Conservation (phyloP, 2,888 invertebrate genomes). For the Polydrusus cervinus region DNA sequence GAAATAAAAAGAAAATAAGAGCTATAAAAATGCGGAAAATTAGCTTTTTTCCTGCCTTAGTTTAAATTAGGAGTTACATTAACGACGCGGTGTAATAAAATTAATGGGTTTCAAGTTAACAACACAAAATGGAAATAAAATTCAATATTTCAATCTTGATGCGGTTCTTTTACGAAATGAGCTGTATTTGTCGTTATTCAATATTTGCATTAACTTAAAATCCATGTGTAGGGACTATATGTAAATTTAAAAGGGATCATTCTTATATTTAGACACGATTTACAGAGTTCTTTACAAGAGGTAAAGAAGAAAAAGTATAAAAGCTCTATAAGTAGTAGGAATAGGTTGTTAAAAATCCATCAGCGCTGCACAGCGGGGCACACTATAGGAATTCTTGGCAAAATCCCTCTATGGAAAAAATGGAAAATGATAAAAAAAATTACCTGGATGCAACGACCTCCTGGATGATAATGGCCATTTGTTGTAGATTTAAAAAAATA, state of each 20-base stretch:
- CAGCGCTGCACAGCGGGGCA: too few species aligned
- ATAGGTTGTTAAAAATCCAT: too few species aligned
- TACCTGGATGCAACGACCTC: too few species aligned
- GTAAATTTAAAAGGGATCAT: background rate
- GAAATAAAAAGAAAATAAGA: background rate
- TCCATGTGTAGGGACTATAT: background rate
- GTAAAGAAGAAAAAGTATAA: too few species aligned
- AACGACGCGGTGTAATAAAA: background rate
- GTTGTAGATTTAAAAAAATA: too few species aligned
- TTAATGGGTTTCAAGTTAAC: background rate
- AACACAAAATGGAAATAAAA: background rate
- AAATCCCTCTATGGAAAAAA: too few species aligned
- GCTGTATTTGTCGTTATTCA: background rate
- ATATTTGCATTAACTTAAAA: background rate
- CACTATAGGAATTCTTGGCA: too few species aligned
- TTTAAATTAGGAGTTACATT: constrained; percentile 1
- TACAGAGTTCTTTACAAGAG: too few species aligned
- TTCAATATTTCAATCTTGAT: background rate
- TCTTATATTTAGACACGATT: background rate
- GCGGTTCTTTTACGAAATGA: background rate
- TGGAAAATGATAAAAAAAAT: too few species aligned
- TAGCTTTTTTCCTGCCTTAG: constrained; percentile 1
- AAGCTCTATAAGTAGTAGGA: too few species aligned
- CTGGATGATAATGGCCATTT: too few species aligned
- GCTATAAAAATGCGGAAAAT: background rate